Base-by-base conservation (phyloP, 37 sponge, comb jelly and placozoan species). In the Agelas oroides region DNA sequence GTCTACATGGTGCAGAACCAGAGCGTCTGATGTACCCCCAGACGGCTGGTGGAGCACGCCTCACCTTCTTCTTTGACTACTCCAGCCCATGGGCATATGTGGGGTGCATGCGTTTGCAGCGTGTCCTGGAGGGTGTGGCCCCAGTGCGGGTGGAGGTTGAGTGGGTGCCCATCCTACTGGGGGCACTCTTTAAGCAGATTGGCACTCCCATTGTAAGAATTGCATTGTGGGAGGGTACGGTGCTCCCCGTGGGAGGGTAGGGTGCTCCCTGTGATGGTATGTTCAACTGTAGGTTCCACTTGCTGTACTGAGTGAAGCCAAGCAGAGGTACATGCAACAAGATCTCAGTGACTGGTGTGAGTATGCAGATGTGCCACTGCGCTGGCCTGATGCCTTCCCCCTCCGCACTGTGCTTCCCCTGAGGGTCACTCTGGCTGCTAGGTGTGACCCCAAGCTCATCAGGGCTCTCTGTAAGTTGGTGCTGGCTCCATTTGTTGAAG, bases 31-130 rank as follows among this genome's bases (percentile, higher is more conserved):
- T 65, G 20, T 33, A 46, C 28, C 76, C 83, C 24, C 35, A 20
- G 2, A 1, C 19, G 5, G 30, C 33, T 36, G 70, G 76, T 0
- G 21, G 72, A 52, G 79, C 78, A 11, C 71, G 77, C 19, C 88
- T 97, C 70, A 83, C 95, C 12, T 92, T 95, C 81, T 97, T 78
- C 66, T 92, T 91, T 78, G 98, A 97, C 81, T 97, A 94, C 54
- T 66, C 89, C 28, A 95, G 95, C 70, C 95, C 95, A 0, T 97
- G 91, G 88, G 78, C 86, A 62, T 97, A 75, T 55, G 35, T 97
- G 21, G 98, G 81, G 17, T 65, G 41, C 78, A 34, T 76, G 79
- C 64, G 79, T 57, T 52, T 97, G 66, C 73, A 81, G 28, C 20
- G 27, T 2, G 33, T 91, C 8, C 31, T 92, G 2, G 35, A 61